These are phyloP conservation scores for Macquaria australasica DNA, from an alignment of 2,113 vertebrate genomes.

Conservation along the genomic window DNA sequence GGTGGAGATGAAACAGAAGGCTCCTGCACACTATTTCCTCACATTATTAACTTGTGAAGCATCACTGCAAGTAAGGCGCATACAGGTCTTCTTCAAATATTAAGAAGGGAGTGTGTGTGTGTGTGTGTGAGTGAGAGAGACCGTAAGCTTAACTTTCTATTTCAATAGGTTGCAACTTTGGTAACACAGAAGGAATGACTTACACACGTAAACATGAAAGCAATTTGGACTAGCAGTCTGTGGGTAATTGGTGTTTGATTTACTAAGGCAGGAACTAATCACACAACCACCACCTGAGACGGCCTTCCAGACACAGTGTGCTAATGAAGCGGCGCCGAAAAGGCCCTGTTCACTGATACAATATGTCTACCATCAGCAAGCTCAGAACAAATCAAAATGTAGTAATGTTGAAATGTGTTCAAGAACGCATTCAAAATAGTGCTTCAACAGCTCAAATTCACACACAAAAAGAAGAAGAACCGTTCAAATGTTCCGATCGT, in stretches of 20 bases:
- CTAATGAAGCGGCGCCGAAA: neutral
- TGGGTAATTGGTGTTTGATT: slow-evolving; percentile 6
- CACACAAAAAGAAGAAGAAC: neutral
- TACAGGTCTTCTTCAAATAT: slow-evolving; percentile 22
- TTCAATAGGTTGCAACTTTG: neutral
- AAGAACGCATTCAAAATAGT: neutral
- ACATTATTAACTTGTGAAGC: slow-evolving; percentile 39
- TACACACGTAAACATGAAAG: neutral
- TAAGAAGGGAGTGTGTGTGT: neutral
- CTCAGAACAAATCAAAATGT: neutral
- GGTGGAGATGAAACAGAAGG: slow-evolving; percentile 27
- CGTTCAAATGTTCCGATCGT: too few species aligned
- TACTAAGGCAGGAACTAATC: slow-evolving; percentile 9
- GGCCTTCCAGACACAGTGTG: neutral
- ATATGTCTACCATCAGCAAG: neutral
- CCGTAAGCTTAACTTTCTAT: neutral
- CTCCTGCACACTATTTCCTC: slow-evolving; percentile 6
- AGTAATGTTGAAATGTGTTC: neutral
- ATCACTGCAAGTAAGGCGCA: slow-evolving; percentile 17
- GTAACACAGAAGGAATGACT: neutral
- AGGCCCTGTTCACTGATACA: neutral
- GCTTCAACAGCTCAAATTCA: neutral
- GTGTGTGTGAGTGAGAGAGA: neutral
- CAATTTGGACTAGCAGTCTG: neutral
- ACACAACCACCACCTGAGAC: slow-evolving; percentile 9